phyloP scores from a whole-genome alignment of 2,113 vertebrate species.

The Delphinapterus leucas region DNA sequence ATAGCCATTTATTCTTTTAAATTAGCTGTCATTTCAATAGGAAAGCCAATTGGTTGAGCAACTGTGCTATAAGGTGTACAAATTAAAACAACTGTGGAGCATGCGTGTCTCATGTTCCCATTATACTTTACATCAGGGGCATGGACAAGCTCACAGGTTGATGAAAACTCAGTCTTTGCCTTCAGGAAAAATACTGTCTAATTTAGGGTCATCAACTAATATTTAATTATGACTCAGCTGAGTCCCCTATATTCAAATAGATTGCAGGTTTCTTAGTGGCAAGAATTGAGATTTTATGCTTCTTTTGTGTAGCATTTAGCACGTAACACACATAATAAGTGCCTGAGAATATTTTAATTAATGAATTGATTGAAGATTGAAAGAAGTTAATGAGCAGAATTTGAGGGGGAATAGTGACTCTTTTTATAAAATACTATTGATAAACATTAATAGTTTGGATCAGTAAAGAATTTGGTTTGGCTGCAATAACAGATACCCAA shows the following conservation, averaged over 20 bases:
- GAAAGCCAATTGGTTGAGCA: slow-evolving; percentile 32
- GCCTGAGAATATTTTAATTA: slow-evolving; percentile 21
- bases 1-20: slow-evolving; percentile 70
- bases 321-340: neutral
- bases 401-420: neutral
- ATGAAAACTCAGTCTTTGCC: neutral
- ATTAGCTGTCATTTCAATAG: slow-evolving; percentile 64
- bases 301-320: neutral
- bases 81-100: slow-evolving; percentile 30
- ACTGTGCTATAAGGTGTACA: neutral
- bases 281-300: neutral
- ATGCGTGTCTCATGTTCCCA: neutral
- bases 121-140: neutral
- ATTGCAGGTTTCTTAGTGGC: neutral
- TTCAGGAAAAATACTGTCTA: neutral
- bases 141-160: neutral
- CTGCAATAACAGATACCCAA: neutral
- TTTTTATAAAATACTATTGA: neutral
- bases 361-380: neutral
- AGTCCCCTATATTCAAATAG: neutral
- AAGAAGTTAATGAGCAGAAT: neutral
- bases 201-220: neutral
- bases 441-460: slow-evolving; percentile 2
- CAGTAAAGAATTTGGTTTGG: neutral
- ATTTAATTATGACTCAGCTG: neutral